Conservation (phyloP, 1,140 invertebrate species). For the Drosophila lini region DNA sequence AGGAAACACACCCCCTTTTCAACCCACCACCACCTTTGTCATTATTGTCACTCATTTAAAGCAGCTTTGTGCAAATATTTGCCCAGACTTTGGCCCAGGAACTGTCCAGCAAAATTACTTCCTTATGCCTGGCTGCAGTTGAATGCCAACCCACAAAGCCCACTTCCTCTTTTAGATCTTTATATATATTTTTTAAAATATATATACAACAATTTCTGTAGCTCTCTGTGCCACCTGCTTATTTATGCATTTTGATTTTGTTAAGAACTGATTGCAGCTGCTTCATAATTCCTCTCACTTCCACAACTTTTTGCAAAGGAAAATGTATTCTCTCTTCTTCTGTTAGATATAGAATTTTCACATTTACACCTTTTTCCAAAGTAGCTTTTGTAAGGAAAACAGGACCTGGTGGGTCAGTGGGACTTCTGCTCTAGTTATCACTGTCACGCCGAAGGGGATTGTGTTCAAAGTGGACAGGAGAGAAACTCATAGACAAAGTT, state of each 20-base stretch:
- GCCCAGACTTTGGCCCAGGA: conserved; percentile 16
- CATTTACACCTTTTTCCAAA: conserved; percentile 18
- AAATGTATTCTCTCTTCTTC: conserved; percentile 10
- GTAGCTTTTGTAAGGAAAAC: conserved; percentile 18
- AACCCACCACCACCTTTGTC: conserved; percentile 9
- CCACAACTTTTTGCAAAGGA: conserved; percentile 33
- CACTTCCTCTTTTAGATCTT: background rate
- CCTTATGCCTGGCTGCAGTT: conserved; percentile 54
- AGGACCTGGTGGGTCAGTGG: conserved; percentile 29
- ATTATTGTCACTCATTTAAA: conserved; percentile 65
- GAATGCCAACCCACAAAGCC: conserved; percentile 42
- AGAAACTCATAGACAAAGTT: conserved; percentile 1
- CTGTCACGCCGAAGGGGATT: conserved; percentile 26
- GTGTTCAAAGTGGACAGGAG: background rate
- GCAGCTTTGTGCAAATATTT: conserved; percentile 48
- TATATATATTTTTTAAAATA: background rate
- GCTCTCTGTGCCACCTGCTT: conserved; percentile 24
- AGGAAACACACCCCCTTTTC: conserved; percentile 10
- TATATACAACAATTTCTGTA: conserved; percentile 2
- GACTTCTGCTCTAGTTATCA: conserved; percentile 30
- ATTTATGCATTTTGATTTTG: conserved; percentile 77
- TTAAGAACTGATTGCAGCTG: conserved; percentile 60
- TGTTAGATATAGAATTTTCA: conserved; percentile 27
- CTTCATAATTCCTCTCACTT: conserved; percentile 46
- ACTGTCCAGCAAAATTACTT: conserved; percentile 37